Percentiles rank a stretch among this genome's conserved stretches.
Conservation (phyloP, 2,113 vertebrate genomes). For the Zingel zingel region DNA sequence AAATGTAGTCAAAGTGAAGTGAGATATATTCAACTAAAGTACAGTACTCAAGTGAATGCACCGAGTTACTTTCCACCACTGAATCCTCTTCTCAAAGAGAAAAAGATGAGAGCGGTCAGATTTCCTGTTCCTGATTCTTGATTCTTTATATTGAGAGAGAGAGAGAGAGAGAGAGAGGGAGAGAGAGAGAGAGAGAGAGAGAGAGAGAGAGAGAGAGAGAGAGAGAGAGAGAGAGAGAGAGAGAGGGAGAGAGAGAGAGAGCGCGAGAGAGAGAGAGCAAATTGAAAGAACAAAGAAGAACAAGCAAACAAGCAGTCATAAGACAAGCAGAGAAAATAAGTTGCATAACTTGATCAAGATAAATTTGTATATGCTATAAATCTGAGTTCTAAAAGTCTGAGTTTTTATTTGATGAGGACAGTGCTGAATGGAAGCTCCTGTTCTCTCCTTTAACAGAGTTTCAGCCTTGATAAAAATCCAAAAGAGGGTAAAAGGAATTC, state of each 20-base stretch:
- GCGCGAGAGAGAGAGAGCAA: background rate
- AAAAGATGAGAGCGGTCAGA: no score
- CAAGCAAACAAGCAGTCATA: slow-evolving; percentile 56
- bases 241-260: background rate
- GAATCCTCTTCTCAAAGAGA: background rate
- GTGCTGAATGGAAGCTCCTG: slow-evolving; percentile 57
- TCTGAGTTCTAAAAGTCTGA: slow-evolving; percentile 16
- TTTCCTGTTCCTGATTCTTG: background rate
- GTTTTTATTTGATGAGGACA: slow-evolving; percentile 24
- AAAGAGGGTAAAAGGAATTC: slow-evolving; percentile 36
- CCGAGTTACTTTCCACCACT: background rate
- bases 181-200: background rate
- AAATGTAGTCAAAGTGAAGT: background rate
- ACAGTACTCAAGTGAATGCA: background rate
- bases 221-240: background rate
- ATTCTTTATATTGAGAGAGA: background rate
- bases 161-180: background rate
- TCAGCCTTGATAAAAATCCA: slow-evolving; percentile 41
- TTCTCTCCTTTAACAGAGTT: slow-evolving; percentile 48
- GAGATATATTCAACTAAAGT: background rate
- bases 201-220: background rate
- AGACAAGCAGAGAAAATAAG: slow-evolving; percentile 52
- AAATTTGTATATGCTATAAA: slow-evolving; percentile 47
- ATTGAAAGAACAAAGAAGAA: background rate
- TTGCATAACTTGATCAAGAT: slow-evolving; percentile 42